phyloP scores from a whole-genome alignment of 2,797 vertebrate genomes.

The Phataginus tricuspis region DNA sequence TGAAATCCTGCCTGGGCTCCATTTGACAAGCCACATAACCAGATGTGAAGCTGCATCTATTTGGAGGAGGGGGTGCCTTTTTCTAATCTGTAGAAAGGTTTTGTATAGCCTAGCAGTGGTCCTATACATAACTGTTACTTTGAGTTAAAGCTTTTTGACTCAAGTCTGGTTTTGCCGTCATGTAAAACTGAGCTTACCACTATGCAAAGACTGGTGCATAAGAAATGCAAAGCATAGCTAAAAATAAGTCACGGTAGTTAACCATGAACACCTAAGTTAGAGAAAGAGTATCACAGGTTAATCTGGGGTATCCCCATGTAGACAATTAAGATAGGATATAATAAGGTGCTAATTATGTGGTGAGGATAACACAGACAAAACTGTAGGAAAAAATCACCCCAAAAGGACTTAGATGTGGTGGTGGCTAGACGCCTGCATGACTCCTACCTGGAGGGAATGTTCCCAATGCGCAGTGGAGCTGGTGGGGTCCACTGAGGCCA shows the following conservation, averaged over 20 bases:
- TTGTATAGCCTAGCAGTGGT: neutral
- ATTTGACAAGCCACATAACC: neutral
- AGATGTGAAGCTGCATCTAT: neutral
- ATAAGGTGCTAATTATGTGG: neutral
- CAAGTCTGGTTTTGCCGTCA: neutral
- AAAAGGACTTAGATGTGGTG: neutral
- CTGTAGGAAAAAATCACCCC: neutral
- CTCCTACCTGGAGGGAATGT: neutral
- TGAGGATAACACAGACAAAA: neutral
- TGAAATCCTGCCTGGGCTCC: neutral
- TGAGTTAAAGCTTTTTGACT: neutral
- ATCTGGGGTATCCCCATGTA: neutral
- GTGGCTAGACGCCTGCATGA: neutral
- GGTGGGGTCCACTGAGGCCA: neutral
- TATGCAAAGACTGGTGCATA: neutral
- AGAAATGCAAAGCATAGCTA: neutral
- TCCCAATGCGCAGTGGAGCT: neutral
- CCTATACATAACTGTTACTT: neutral
- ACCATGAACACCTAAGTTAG: neutral
- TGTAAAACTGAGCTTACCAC: slow-evolving; percentile 1
- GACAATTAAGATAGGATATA: neutral
- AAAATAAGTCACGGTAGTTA: neutral
- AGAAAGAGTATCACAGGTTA: neutral
- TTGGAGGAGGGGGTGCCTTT: neutral
- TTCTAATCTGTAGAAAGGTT: neutral